Evolutionary conservation across 2,113 vertebrate species (phyloP).

Genomic region (Ploceus nigricollis): DNA sequence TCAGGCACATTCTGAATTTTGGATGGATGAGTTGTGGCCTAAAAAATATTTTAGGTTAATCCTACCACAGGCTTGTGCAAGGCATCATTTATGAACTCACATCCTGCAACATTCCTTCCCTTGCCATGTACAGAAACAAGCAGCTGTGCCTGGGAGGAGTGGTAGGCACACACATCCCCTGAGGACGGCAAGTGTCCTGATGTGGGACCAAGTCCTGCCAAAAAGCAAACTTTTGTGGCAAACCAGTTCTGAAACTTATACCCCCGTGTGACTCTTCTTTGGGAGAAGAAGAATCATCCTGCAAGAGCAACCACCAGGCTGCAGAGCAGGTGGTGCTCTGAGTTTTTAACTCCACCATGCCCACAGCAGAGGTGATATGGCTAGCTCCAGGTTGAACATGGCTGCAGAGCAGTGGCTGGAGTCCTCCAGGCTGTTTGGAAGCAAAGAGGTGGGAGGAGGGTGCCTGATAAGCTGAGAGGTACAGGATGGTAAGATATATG

Average conservation of each 20-base stretch:
- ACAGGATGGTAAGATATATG: slow-evolving; percentile 51
- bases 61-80: not conserved
- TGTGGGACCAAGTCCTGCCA: not conserved
- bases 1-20: not conserved
- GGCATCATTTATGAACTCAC: not conserved
- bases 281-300: not conserved
- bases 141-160: not conserved
- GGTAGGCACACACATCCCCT: too few relatives aligned
- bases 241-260: not conserved
- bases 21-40: not conserved
- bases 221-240: not conserved
- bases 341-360: not conserved
- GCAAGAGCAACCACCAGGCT: not conserved
- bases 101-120: not conserved
- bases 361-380: not conserved
- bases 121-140: not conserved
- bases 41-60: not conserved
- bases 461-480: not conserved
- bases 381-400: accelerated
- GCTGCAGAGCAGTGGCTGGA: not conserved
- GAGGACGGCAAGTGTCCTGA: not conserved
- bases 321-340: not conserved
- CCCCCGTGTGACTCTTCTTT: accelerated
- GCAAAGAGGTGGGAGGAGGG: not conserved
- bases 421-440: not conserved